A percentile compares a stretch with the other conserved stretches of the same genome.
phyloP scores from a whole-genome alignment of 2,888 invertebrate genomes.

The Cheilosia vulpina region DNA sequence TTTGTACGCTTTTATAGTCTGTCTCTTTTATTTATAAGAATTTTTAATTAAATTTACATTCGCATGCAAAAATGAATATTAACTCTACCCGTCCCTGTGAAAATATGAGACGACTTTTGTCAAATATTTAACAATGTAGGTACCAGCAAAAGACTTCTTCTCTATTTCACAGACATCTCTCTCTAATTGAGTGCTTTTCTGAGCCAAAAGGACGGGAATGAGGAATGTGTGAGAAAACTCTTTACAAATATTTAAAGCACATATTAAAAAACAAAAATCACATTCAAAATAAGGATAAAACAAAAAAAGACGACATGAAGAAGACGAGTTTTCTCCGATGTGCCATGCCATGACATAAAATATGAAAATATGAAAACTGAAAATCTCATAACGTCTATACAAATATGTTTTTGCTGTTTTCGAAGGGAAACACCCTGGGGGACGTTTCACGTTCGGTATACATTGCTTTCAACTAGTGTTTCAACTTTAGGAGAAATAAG shows the following conservation, averaged over 20 bases:
- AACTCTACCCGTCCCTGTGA: slow-evolving; percentile 22
- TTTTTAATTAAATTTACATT: slow-evolving; percentile 45
- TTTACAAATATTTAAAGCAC: slow-evolving; percentile 73
- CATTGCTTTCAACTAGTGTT: slow-evolving; percentile 42
- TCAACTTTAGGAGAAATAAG: slow-evolving; percentile 36
- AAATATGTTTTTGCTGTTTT: slow-evolving; percentile 76
- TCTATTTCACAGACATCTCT: slow-evolving; percentile 13
- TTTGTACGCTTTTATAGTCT: not conserved
- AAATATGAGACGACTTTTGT: slow-evolving; percentile 37
- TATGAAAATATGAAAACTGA: slow-evolving; percentile 76
- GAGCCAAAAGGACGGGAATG: not conserved
- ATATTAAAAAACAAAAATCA: slow-evolving; percentile 45
- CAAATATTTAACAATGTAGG: slow-evolving; percentile 60
- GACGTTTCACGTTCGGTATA: slow-evolving; percentile 41
- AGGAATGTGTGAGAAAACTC: slow-evolving; percentile 61
- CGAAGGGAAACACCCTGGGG: slow-evolving; percentile 72
- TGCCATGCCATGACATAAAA: slow-evolving; percentile 49
- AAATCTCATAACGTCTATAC: slow-evolving; percentile 77
- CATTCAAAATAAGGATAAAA: slow-evolving; percentile 54
- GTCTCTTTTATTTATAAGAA: not conserved
- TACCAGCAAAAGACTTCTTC: slow-evolving; percentile 29
- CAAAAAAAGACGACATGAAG: slow-evolving; percentile 61
- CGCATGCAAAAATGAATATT: not conserved
- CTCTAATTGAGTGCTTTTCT: slow-evolving; percentile 49
- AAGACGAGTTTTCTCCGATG: slow-evolving; percentile 45